Conservation (phyloP, 2,113 vertebrate species). For the Oenanthe melanoleuca region DNA sequence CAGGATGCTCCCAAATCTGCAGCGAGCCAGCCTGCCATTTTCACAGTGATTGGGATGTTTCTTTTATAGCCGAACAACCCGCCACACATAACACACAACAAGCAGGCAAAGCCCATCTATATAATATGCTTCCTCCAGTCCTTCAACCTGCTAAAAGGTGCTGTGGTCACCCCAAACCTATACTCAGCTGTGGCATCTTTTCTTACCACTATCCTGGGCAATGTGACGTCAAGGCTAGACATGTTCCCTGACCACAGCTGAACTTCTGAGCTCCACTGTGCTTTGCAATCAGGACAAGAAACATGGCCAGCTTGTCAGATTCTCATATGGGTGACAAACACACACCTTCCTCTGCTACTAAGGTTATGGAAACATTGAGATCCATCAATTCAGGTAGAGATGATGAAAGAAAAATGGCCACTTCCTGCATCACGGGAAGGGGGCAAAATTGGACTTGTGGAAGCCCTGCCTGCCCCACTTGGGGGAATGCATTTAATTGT, state of each 20-base stretch:
- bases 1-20: not conserved
- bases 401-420: not conserved
- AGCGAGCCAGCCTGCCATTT: not conserved
- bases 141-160: not conserved
- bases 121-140: accelerated
- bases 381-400: accelerated
- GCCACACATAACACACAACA: accelerated
- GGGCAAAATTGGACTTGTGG: not conserved
- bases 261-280: too few species aligned
- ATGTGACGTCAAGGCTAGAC: accelerated
- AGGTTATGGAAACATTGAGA: not conserved
- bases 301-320: not conserved
- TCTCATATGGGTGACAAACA: not conserved
- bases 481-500: not conserved
- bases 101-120: not conserved
- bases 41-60: accelerated
- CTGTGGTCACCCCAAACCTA: not conserved
- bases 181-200: not conserved
- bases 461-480: not conserved
- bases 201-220: not conserved
- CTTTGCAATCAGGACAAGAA: not conserved
- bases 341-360: not conserved
- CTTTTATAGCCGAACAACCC: not conserved
- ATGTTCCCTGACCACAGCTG: not conserved
- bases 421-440: accelerated